These are phyloP conservation scores for Spinus pinus DNA, from an alignment of 2,797 vertebrate species.

Conservation along the genomic window DNA sequence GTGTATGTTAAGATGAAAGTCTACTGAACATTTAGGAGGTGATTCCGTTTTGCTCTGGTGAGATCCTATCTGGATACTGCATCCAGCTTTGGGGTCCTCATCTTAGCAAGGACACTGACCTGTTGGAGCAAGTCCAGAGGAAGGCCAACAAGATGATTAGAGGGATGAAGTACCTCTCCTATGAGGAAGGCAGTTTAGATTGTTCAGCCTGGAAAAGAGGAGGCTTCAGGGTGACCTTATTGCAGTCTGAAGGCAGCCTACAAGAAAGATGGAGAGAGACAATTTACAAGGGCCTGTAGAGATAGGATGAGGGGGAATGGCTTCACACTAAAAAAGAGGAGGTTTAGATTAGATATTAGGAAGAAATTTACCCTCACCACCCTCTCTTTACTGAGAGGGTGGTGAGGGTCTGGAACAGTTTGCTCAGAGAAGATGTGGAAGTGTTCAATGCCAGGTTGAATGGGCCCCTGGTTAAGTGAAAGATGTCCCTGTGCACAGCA, in stretches of 20 bases:
- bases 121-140: not conserved
- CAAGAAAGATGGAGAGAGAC: not conserved
- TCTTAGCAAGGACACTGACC: not conserved
- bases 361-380: not conserved
- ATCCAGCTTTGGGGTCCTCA: not conserved
- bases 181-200: not conserved
- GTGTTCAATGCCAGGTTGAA: not conserved
- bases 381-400: not conserved
- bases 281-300: not conserved
- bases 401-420: not conserved
- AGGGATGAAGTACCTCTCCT: not conserved
- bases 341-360: not conserved
- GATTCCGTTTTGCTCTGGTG: not conserved
- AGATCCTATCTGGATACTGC: not conserved
- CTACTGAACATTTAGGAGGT: not conserved
- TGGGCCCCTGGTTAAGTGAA: not conserved
- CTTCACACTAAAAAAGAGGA: not conserved
- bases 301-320: not conserved
- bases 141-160: not conserved
- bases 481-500: not conserved
- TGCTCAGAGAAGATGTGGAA: not conserved
- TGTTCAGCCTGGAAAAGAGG: not conserved
- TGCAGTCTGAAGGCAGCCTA: not conserved
- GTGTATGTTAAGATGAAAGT: not conserved
- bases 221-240: not conserved